phyloP scores from a whole-genome alignment of 1,140 invertebrate genomes.

The Ceratina japonica region DNA sequence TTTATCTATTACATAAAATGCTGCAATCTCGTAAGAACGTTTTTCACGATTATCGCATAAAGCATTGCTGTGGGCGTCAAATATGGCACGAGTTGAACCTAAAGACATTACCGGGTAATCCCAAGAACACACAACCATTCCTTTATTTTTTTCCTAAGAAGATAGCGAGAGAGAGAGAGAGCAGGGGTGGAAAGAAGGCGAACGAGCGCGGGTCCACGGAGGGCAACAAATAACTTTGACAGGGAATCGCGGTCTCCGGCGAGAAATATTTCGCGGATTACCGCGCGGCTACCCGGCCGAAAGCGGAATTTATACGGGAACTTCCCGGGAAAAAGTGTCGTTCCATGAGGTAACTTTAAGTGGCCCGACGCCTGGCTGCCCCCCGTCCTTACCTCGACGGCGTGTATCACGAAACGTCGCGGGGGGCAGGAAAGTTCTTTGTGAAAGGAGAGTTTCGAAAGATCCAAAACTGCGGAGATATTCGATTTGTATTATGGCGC shows the following conservation, averaged over 20 bases:
- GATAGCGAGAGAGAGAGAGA: not conserved
- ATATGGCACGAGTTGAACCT: no score
- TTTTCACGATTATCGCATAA: not conserved
- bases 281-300: constrained; percentile 22
- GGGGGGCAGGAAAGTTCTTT: constrained; percentile 1
- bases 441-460: not conserved
- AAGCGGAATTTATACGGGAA: constrained; percentile 55
- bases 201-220: not conserved
- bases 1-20: no score
- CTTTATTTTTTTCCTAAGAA: no score
- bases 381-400: not conserved
- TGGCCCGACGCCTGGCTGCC: not conserved
- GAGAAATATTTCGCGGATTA: constrained; percentile 56
- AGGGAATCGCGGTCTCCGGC: constrained; percentile 29
- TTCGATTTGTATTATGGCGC: not conserved
- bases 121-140: not conserved
- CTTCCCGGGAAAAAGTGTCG: constrained; percentile 40
- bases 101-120: not conserved
- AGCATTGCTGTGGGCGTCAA: not conserved
- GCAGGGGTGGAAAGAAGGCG: no score
- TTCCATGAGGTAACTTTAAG: constrained; percentile 49
- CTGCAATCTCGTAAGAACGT: not conserved
- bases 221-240: constrained; percentile 55
- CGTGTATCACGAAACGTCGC: constrained; percentile 1
- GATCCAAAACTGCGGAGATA: not conserved